A percentile compares a stretch with the other conserved stretches of the same genome.
phyloP scores from a whole-genome alignment of 2,113 vertebrate species.

The Tauraco erythrolophus region DNA sequence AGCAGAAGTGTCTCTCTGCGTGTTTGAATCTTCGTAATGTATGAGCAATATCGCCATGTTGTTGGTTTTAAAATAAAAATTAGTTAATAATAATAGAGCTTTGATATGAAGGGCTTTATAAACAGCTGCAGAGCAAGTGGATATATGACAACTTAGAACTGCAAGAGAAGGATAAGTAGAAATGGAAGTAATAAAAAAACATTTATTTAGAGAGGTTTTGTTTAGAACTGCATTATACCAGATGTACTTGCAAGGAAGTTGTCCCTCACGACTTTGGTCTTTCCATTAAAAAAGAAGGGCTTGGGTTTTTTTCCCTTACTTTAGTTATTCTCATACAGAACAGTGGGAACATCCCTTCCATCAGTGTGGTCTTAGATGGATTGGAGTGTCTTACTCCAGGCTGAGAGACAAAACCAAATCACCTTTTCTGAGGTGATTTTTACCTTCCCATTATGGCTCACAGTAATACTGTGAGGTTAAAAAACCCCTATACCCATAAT shows the following conservation, averaged over 20 bases:
- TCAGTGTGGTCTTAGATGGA: not conserved
- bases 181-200: not conserved
- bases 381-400: not conserved
- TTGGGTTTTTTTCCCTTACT: not conserved
- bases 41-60: not conserved
- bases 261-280: not conserved
- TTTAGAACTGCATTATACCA: not conserved
- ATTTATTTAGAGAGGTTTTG: not conserved
- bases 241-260: not conserved
- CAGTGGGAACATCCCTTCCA: not conserved
- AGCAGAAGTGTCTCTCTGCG: not conserved
- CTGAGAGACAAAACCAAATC: not conserved
- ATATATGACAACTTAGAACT: not conserved
- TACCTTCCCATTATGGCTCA: not conserved
- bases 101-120: not conserved
- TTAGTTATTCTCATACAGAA: not conserved
- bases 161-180: not conserved
- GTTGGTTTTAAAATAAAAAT: not conserved
- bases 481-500: constrained; percentile 1
- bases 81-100: not conserved
- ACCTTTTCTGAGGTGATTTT: not conserved
- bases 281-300: not conserved
- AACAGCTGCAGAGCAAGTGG: not conserved
- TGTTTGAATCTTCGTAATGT: not conserved
- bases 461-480: not conserved